These are phyloP conservation scores for Fissipunctia ypsillon DNA, from an alignment of 2,888 invertebrate genomes.

Conservation along the genomic window DNA sequence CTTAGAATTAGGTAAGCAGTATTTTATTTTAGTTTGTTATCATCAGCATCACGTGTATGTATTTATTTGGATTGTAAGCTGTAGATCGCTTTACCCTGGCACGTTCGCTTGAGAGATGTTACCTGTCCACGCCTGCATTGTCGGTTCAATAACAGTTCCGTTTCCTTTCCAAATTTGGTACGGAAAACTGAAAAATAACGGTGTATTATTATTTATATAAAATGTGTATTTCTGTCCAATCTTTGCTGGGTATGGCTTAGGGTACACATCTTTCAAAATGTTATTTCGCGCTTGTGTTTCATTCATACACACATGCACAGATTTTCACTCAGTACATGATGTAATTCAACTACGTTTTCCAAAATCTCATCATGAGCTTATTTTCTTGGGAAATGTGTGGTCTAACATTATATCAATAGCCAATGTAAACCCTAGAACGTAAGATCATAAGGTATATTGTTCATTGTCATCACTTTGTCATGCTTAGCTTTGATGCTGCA, in stretches of 20 bases:
- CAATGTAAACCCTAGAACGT: constrained; percentile 24
- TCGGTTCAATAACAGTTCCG: constrained; percentile 69
- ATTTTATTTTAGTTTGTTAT: constrained; percentile 56
- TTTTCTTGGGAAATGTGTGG: constrained; percentile 26
- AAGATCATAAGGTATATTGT: constrained; percentile 37
- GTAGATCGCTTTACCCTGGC: constrained; percentile 71
- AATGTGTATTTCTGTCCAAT: constrained; percentile 79
- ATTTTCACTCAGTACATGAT: constrained; percentile 38
- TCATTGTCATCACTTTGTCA: constrained; percentile 38
- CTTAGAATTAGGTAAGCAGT: constrained; percentile 55
- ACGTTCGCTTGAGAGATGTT: constrained; percentile 89
- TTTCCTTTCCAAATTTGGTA: constrained; percentile 52
- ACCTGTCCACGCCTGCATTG: constrained; percentile 84
- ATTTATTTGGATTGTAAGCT: constrained; percentile 72
- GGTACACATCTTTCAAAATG: constrained; percentile 88
- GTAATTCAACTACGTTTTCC: constrained; percentile 11
- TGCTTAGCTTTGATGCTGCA: constrained; percentile 55
- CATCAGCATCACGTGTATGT: constrained; percentile 78
- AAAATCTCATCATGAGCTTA: constrained; percentile 22
- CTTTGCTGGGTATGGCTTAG: constrained; percentile 83
- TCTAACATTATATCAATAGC: constrained; percentile 24
- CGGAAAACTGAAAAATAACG: constrained; percentile 36
- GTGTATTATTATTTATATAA: constrained; percentile 56
- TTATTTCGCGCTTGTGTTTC: constrained; percentile 68
- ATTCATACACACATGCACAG: constrained; percentile 60